A percentile compares a stretch with the other conserved stretches of the same genome.
These are phyloP conservation scores for Tokudaia tokunoshimensis DNA, from an alignment of 2,797 vertebrate genomes.

Conservation along the genomic window DNA sequence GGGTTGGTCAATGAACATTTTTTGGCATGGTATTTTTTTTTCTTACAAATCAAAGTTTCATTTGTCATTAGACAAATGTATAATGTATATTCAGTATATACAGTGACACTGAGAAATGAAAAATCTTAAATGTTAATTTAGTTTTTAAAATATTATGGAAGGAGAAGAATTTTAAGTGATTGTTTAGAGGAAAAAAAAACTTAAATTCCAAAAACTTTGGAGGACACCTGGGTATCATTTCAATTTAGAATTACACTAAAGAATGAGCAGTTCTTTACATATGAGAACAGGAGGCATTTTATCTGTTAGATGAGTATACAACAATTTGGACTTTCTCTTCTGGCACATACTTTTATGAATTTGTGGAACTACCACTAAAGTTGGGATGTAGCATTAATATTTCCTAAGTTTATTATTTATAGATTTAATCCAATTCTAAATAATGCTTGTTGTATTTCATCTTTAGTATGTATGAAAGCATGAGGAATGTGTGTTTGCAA, in stretches of 20 bases:
- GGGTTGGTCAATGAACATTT: constrained; percentile 32
- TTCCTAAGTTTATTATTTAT: neutral
- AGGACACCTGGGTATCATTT: neutral
- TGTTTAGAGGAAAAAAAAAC: constrained; percentile 22
- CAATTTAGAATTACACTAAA: constrained; percentile 7
- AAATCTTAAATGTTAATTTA: constrained; percentile 45
- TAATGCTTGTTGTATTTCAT: neutral
- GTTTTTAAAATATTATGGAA: constrained; percentile 66
- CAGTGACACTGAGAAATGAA: constrained; percentile 50
- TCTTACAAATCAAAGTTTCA: constrained; percentile 34
- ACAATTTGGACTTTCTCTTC: constrained; percentile 9
- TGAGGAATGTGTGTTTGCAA: neutral
- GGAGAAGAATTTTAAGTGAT: constrained; percentile 63
- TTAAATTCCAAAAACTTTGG: constrained; percentile 33
- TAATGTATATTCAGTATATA: constrained; percentile 21
- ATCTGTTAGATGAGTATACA: neutral
- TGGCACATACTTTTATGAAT: constrained; percentile 21
- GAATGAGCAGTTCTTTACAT: neutral
- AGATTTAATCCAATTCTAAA: constrained; percentile 16
- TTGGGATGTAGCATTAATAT: constrained; percentile 4
- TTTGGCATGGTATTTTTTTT: neutral
- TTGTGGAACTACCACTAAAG: constrained; percentile 34
- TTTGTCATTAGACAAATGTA: constrained; percentile 37
- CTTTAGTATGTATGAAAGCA: neutral
- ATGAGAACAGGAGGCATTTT: neutral